Evolutionary conservation across 2,113 vertebrate species (phyloP), one percentile per base, ranked within the genome.

Genomic region (Silurus asotus): DNA sequence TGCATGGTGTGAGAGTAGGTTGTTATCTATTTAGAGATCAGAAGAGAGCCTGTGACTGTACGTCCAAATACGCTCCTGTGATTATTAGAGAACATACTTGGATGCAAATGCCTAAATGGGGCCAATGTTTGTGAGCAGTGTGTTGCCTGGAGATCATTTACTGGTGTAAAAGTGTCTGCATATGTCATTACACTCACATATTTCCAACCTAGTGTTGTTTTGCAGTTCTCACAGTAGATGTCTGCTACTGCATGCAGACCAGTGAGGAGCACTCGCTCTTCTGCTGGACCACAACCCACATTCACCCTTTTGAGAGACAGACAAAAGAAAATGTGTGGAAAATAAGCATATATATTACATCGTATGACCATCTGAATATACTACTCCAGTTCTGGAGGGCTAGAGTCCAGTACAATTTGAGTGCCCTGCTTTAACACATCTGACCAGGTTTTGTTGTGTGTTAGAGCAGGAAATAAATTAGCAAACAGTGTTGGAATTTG

Each of bases 151-250:
- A 56, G 20, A 14, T 49, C 49, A 20, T 17, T 55, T 6, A 45
- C 20, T 58, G 59, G 62, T 56, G 53, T 65, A 67, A 25, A 65
- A 15, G 19, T 48, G 8, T 10, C 56, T 45, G 10, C 19, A 17
- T 75, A 17, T 65, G 20, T 59, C 19, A 20, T 9, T 65, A 72
- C 78, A 92, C 97, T 97, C 93, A 99, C 98, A n/a, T 99, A 99
- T 97, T 99, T 99, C 98, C 98, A 99, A 91, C 98, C 98, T 93
- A 99, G 96, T 15, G 98, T 99, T 81, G 98, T 99, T 96, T 99
- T 99, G 96, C 98, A 99, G 96, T 99, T 99, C 96, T 99, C 98
- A 94, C 98, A 99, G 95, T 99, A 99, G 95, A 99, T 99, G 93
- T 99, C 98, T 88, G 98, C 97, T 8, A 99, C 98, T 8, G 98